Base-by-base conservation (phyloP, 2,113 vertebrate species). In the Python bivittatus region DNA sequence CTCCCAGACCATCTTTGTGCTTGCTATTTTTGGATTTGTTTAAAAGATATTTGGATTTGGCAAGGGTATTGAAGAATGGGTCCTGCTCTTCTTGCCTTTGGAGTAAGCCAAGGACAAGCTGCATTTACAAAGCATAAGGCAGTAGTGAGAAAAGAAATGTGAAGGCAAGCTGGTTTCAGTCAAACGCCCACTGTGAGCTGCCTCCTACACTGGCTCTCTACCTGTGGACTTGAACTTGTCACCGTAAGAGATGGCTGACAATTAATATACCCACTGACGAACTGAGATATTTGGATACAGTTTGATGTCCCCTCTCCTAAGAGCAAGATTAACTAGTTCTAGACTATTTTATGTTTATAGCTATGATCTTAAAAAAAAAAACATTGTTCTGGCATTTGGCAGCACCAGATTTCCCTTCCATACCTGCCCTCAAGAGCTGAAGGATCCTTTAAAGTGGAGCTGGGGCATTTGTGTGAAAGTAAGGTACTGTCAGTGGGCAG, bases 31-130 rank as follows among this genome's bases (percentile, higher is more conserved):
- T 20, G 88, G 7, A 87, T 94, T 95, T 53, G 83, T 91, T 94
- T 94, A 91, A 92, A 93, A 56, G 27, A 72, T 58, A 11, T 2
- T 90, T 83, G 68, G 9, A 84, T 96, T 92, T 72, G 93, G 88
- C 61, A 92, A 3, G 25, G 0, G 0, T 0, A 90, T 86, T 29
- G 13, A 91, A 11, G 72, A 84, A 57, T 54, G 15, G n/a, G 86
- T 54, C 0, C 1, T 6, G 0, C 53, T 48, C 6, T 0, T 58
- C 68, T 89, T 79, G 68, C 29, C 33, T 13, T 60, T 0, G 27
- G 44, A 64, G 84, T 0, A 54, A 89, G 54, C 27, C 89, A 92
- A 56, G 58, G 10, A 10, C 0, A 91, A 89, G 64, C 0, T 0
- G 57, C 61, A 44, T 89, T 72, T 1, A 0, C 1, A 90, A 92